Conservation (phyloP, 2,888 invertebrate genomes). For the Mystacides longicornis region DNA sequence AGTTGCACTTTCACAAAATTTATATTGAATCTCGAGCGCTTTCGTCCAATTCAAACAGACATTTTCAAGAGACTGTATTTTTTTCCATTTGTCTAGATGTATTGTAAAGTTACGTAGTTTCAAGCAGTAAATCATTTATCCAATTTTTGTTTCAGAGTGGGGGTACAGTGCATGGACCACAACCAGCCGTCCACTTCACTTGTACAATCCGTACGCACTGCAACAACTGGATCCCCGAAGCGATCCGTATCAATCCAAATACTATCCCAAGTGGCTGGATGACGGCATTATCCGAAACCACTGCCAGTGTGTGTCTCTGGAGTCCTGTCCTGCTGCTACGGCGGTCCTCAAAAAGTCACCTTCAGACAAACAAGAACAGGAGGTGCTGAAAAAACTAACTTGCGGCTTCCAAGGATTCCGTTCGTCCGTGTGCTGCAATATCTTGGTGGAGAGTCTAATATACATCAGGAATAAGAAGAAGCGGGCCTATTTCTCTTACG, state of each 20-base stretch:
- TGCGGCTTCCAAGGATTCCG: conserved; percentile 18
- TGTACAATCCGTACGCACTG: background rate
- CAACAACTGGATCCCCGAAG: background rate
- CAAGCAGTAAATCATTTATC: too few species aligned
- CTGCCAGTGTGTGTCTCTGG: conserved; percentile 19
- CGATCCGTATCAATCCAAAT: background rate
- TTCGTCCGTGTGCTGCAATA: conserved; percentile 21
- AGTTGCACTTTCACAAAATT: too few species aligned
- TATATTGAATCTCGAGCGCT: too few species aligned
- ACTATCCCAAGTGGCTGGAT: background rate
- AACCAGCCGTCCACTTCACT: background rate
- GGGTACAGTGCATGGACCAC: background rate
- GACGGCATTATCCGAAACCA: conserved; percentile 5
- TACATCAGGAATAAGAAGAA: conserved; percentile 20
- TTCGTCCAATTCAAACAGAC: too few species aligned
- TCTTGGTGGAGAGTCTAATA: conserved; percentile 11
- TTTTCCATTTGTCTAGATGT: too few species aligned
- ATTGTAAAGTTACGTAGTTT: too few species aligned
- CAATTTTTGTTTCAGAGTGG: background rate
- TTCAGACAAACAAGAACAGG: conserved; percentile 11
- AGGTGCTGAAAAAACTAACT: conserved; percentile 15
- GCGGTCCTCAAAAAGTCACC: conserved; percentile 14
- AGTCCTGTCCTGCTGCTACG: conserved; percentile 16
- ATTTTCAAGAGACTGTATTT: too few species aligned
- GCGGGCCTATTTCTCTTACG: conserved; percentile 19